phyloP scores from a whole-genome alignment of 2,888 invertebrate species.

The Caenorhabditis auriculariae region DNA sequence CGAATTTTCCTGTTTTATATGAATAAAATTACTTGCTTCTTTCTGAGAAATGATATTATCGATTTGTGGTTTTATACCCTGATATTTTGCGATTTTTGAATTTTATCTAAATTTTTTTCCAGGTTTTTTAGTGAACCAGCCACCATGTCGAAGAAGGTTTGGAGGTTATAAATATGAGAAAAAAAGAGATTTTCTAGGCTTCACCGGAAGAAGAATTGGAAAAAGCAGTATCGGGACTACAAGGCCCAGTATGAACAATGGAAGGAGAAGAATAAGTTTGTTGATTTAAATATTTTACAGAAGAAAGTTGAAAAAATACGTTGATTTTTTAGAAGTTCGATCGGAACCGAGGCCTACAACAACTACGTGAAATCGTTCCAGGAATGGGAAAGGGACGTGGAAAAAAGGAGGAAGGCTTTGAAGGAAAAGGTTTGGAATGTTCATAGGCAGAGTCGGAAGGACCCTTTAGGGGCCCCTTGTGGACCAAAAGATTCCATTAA shows the following conservation, averaged over 20 bases:
- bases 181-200: slow-evolving; percentile 1
- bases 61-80: too few relatives aligned
- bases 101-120: too few relatives aligned
- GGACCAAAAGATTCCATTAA: not conserved
- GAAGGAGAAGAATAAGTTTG: slow-evolving; percentile 58
- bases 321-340: slow-evolving; percentile 43
- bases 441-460: too few relatives aligned
- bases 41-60: too few relatives aligned
- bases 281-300: slow-evolving; percentile 3
- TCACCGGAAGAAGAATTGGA: slow-evolving; percentile 56
- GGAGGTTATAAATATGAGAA: not conserved
- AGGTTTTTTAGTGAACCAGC: too few relatives aligned
- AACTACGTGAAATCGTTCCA: slow-evolving; percentile 60
- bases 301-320: not conserved
- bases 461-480: too few relatives aligned
- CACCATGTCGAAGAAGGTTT: not conserved
- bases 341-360: slow-evolving; percentile 57
- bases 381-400: slow-evolving; percentile 60
- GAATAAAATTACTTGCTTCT: too few relatives aligned
- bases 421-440: slow-evolving; percentile 33
- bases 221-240: slow-evolving; percentile 59
- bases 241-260: slow-evolving; percentile 59
- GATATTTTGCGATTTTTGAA: too few relatives aligned
- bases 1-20: too few relatives aligned
- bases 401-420: slow-evolving; percentile 45